Conservation (phyloP, 1,140 invertebrate genomes). For the Homarus americanus region DNA sequence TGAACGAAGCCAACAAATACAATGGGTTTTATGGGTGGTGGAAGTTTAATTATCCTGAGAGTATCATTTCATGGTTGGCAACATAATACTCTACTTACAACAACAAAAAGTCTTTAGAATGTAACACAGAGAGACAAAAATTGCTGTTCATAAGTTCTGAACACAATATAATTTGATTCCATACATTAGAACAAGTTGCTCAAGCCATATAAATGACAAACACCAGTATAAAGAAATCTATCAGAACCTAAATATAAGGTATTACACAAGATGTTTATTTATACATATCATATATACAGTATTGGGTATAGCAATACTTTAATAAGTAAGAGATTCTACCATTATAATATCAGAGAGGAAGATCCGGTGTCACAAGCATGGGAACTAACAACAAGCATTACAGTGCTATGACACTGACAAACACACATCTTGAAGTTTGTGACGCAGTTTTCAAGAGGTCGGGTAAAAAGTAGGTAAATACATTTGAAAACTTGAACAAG, state of each 20-base stretch:
- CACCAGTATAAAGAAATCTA: background rate
- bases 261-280: background rate
- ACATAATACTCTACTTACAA: too few relatives aligned
- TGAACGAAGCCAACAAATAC: slow-evolving; percentile 77
- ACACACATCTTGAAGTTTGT: background rate
- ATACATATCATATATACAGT: background rate
- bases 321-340: background rate
- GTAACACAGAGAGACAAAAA: too few relatives aligned
- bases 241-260: background rate
- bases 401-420: slow-evolving; percentile 47
- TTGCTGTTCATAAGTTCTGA: too few relatives aligned
- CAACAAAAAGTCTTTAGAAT: too few relatives aligned
- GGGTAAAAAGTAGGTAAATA: background rate
- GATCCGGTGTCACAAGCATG: slow-evolving; percentile 27
- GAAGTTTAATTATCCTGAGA: background rate
- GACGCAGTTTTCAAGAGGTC: slow-evolving; percentile 11
- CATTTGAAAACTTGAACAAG: slow-evolving; percentile 39
- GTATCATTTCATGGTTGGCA: background rate
- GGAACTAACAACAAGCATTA: slow-evolving; percentile 52
- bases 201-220: slow-evolving; percentile 11
- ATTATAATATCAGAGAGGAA: slow-evolving; percentile 32
- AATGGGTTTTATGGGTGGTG: slow-evolving; percentile 52
- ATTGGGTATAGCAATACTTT: background rate
- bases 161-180: too few relatives aligned
- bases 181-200: background rate